These are phyloP conservation scores for Malurus alboscapulatus DNA, from an alignment of 2,113 vertebrate species.

Conservation along the genomic window DNA sequence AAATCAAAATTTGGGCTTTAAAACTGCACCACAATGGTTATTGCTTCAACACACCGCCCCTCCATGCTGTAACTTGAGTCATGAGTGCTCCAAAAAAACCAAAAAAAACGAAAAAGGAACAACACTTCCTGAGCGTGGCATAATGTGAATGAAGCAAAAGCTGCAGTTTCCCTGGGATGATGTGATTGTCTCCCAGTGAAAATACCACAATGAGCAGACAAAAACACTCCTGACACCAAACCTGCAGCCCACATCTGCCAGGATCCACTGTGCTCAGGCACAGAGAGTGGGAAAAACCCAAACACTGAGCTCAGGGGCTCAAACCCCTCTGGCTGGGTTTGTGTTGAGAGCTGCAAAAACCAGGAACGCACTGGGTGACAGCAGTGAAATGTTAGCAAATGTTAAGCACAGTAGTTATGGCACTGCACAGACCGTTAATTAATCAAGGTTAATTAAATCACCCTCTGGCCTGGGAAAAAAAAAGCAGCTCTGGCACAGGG, in stretches of 20 bases:
- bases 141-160: not conserved
- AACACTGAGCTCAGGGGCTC: not conserved
- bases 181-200: not conserved
- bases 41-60: not conserved
- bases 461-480: not conserved
- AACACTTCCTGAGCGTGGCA: not conserved
- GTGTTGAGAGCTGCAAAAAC: not conserved
- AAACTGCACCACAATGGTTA: not conserved
- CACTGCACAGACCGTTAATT: not conserved
- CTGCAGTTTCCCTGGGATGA: not conserved
- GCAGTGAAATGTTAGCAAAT: not conserved
- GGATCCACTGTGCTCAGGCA: not conserved
- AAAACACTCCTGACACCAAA: not conserved
- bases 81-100: not conserved
- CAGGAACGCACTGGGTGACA: not conserved
- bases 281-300: not conserved
- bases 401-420: not conserved
- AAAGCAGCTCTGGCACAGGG: not conserved
- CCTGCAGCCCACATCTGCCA: not conserved
- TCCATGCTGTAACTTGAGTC: not conserved
- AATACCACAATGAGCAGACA: not conserved
- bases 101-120: not conserved
- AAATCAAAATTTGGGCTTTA: not conserved
- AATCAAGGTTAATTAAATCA: not conserved
- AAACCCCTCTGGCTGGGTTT: not conserved